Conservation (phyloP, 2,888 invertebrate species). For the Dichetophora obliterata region DNA sequence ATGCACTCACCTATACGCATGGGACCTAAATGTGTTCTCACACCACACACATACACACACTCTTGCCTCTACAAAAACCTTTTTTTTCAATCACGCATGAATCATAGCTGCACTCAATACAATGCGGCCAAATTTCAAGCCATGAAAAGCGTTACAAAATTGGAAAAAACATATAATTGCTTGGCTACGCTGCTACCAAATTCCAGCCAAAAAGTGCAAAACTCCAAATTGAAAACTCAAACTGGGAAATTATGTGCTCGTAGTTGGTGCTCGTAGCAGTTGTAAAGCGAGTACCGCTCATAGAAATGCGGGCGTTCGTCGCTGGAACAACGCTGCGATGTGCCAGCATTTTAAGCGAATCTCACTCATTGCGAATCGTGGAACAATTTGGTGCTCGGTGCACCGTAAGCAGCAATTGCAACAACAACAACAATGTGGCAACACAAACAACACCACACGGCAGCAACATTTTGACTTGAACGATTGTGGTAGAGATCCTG, state of each 20-base stretch:
- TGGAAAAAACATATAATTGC: no score
- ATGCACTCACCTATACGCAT: not conserved
- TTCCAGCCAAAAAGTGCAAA: not conserved
- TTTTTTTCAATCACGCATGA: slow-evolving; percentile 48
- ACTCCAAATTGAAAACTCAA: not conserved
- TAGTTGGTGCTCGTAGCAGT: no score
- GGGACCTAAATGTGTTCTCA: not conserved
- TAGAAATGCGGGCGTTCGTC: slow-evolving; percentile 47
- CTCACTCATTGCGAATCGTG: slow-evolving; percentile 25
- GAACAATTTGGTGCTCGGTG: not conserved
- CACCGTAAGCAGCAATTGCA: no score
- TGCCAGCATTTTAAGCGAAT: slow-evolving; percentile 35
- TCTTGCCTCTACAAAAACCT: not conserved
- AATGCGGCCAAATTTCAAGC: not conserved
- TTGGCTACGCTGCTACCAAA: slow-evolving; percentile 8
- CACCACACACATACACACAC: not conserved
- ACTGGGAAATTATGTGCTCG: not conserved
- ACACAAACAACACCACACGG: slow-evolving; percentile 34
- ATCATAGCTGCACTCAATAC: slow-evolving; percentile 37
- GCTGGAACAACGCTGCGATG: slow-evolving; percentile 10
- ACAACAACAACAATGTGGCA: slow-evolving; percentile 26
- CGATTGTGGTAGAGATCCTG: slow-evolving; percentile 51
- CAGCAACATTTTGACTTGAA: slow-evolving; percentile 28
- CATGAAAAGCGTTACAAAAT: slow-evolving; percentile 5
- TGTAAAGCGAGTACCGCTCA: not conserved